phyloP scores from a whole-genome alignment of 2,888 invertebrate species.

The Dryomyza anilis region DNA sequence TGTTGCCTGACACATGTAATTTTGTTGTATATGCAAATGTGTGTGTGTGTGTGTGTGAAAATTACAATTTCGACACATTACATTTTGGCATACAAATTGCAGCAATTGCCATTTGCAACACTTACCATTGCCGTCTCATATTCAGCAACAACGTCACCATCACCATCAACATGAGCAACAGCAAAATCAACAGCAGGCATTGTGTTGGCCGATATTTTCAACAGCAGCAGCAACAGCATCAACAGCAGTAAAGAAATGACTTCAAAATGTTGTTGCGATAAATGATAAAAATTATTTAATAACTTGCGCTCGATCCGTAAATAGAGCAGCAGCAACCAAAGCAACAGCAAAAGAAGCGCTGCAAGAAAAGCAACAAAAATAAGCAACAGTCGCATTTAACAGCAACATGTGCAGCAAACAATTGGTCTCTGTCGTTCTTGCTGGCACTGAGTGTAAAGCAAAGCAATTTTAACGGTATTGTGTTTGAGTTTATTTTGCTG shows the following conservation, averaged over 20 bases:
- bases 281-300: slow-evolving; percentile 12
- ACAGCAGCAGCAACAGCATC: background rate
- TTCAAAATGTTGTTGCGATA: slow-evolving; percentile 9
- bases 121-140: background rate
- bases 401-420: background rate
- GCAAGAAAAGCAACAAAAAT: background rate
- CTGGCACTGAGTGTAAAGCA: too few relatives aligned
- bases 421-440: background rate
- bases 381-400: background rate
- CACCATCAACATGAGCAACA: background rate
- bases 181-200: background rate
- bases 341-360: background rate
- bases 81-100: background rate
- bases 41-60: background rate
- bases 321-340: background rate
- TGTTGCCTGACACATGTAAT: too few relatives aligned
- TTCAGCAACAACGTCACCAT: background rate
- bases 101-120: background rate
- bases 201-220: background rate
- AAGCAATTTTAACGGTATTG: background rate
- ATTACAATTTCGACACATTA: background rate
- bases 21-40: background rate
- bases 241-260: background rate
- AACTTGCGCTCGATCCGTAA: background rate
- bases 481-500: background rate